Conservation (phyloP, 2,797 vertebrate species). For the Amblyraja radiata region DNA sequence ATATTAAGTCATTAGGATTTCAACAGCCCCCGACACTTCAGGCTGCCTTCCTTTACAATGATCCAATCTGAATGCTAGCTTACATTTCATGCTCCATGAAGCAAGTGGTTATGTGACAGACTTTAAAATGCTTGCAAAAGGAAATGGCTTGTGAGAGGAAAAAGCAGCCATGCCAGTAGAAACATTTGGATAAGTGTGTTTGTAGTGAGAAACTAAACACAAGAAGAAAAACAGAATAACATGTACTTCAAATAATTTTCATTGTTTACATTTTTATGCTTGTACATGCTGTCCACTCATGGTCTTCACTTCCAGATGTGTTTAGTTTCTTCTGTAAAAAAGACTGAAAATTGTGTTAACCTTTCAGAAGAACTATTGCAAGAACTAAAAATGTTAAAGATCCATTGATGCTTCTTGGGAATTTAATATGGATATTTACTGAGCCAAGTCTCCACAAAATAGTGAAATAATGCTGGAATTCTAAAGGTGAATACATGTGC, state of each 20-base stretch:
- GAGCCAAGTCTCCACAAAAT: neutral
- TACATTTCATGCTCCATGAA: neutral
- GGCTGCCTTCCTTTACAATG: neutral
- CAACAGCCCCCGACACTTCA: neutral
- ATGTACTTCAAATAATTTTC: neutral
- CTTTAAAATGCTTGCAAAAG: neutral
- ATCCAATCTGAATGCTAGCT: neutral
- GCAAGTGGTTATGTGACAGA: neutral
- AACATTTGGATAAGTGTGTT: neutral
- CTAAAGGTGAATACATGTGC: neutral
- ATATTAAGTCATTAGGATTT: neutral
- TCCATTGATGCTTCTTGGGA: neutral
- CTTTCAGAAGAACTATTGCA: neutral
- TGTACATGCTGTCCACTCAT: neutral
- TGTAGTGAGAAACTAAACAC: neutral
- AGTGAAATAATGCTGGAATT: neutral
- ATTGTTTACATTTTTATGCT: constrained; percentile 11
- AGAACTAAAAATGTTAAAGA: neutral
- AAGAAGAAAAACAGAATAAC: neutral
- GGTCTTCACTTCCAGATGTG: neutral
- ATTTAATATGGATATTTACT: neutral
- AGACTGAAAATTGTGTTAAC: neutral
- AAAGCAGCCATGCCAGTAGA: neutral
- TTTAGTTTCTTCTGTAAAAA: neutral
- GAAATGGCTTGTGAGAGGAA: neutral